Base-by-base conservation (phyloP, 2,113 vertebrate genomes). In the Rhinolophus ferrumequinum region DNA sequence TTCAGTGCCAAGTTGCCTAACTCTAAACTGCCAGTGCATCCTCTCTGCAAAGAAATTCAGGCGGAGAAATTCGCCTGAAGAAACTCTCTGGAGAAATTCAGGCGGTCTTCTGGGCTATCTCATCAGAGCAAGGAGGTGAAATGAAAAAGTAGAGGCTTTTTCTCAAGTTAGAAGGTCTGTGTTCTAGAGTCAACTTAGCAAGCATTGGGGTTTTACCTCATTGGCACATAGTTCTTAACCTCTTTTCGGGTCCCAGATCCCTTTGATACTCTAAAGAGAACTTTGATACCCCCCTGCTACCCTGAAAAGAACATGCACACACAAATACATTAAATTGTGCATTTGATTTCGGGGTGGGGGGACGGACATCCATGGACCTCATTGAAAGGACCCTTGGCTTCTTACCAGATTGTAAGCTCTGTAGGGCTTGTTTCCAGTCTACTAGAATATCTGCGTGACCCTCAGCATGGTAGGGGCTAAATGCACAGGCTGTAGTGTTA, bases 181-280 rank as follows among this genome's bases (percentile, higher is more conserved):
- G 62, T 77, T 81, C 41, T 91, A 11, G 81, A 62, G 60, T 82
- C 33, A 90, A 1, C 8, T 72, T 67, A 52, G 50, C 50, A 64
- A 72, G 19, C 88, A 18, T 15, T 35, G 28, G 33, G 30, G 56
- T 22, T 11, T 92, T 18, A 60, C 8, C 26, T 60, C 18, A 33
- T 35, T 88, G 86, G 47, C 38, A 6, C 4, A n/a, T 10, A 33
- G 19, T 75, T 93, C 79, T 89, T 64, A n/a, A 67, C 24, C 33
- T 77, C 82, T 35, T 69, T 95, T 72, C 6, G 64, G 56, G 28
- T 82, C 60, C 35, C 69, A 66, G 90, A 41, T 13, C 24, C 62
- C 35, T 84, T 84, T 77, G 70, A 79, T 83, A 52, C 90, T 44
- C 88, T 66, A 85, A 64, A 95, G 77, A 96, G 64, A 88, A 90